These are phyloP conservation scores for Salarias fasciatus DNA, from an alignment of 2,797 vertebrate species.

Conservation along the genomic window DNA sequence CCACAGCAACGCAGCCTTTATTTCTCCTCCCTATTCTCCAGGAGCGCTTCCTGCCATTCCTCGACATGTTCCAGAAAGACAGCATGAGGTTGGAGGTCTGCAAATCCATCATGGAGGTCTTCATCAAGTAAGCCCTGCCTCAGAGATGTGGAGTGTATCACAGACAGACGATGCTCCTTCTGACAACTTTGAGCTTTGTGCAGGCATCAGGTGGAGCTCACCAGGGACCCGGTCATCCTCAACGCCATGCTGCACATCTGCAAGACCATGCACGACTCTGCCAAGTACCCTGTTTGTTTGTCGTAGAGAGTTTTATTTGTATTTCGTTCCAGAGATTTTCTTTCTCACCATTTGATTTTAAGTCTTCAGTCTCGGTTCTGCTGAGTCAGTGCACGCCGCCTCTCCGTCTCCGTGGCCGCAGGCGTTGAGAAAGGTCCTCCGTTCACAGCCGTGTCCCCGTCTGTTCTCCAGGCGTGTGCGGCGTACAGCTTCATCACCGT, in stretches of 20 bases:
- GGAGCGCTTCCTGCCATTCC: constrained; percentile 96
- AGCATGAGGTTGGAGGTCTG: constrained; percentile 96
- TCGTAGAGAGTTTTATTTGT: no score
- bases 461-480: constrained; percentile 89
- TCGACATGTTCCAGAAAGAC: constrained; percentile 99
- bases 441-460: no score
- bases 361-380: no score
- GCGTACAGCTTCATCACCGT: no score
- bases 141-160: no score
- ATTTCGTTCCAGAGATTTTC: no score
- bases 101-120: constrained; percentile 95
- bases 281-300: constrained; percentile 89
- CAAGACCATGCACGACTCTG: constrained; percentile 98
- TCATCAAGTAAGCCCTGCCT: constrained; percentile 90
- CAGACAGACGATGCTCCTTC: no score
- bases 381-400: constrained; percentile 47
- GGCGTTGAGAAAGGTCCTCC: no score
- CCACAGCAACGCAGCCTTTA: no score
- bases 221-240: constrained; percentile 96
- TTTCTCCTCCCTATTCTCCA: constrained; percentile 47
- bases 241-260: constrained; percentile 96
- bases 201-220: constrained; percentile 93
- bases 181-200: no score
- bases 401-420: no score
- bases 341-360: no score